These are phyloP conservation scores for Anomalospiza imberbis DNA, from an alignment of 2,797 vertebrate species.

Conservation along the genomic window DNA sequence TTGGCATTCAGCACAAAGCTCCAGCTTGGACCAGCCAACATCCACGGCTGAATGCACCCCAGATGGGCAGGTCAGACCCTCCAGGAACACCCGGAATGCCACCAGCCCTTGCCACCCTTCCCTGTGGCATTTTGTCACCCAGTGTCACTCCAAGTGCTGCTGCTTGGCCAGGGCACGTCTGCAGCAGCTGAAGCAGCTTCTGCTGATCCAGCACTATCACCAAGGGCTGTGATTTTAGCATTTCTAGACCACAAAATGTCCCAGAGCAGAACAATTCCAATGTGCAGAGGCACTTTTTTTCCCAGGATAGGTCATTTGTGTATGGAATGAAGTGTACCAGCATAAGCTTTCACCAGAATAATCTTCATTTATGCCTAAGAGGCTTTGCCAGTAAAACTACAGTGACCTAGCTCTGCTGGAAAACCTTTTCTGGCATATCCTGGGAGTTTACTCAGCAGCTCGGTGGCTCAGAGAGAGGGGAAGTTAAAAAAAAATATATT, in stretches of 20 bases:
- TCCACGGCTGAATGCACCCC: accelerated
- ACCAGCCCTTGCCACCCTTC: background rate
- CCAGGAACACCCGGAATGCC: background rate
- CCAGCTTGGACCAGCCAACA: background rate
- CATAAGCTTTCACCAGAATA: constrained; percentile 34
- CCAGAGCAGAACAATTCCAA: background rate
- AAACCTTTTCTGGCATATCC: constrained; percentile 15
- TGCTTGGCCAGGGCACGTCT: background rate
- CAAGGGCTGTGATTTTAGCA: background rate
- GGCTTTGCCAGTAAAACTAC: constrained; percentile 63
- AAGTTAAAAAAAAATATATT: background rate
- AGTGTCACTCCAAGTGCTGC: background rate
- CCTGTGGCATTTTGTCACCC: background rate
- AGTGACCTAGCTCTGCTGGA: constrained; percentile 50
- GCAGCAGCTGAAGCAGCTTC: background rate
- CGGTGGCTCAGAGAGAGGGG: background rate
- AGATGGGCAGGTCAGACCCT: background rate
- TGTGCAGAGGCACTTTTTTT: background rate
- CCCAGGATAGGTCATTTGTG: constrained; percentile 39
- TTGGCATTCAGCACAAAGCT: background rate
- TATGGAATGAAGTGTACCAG: constrained; percentile 52
- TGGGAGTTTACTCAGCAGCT: constrained; percentile 21
- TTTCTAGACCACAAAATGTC: background rate
- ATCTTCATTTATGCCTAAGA: constrained; percentile 57
- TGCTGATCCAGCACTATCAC: background rate